Evolutionary conservation across 2,888 invertebrate species (phyloP).

Genomic region (Machimus rusticus): DNA sequence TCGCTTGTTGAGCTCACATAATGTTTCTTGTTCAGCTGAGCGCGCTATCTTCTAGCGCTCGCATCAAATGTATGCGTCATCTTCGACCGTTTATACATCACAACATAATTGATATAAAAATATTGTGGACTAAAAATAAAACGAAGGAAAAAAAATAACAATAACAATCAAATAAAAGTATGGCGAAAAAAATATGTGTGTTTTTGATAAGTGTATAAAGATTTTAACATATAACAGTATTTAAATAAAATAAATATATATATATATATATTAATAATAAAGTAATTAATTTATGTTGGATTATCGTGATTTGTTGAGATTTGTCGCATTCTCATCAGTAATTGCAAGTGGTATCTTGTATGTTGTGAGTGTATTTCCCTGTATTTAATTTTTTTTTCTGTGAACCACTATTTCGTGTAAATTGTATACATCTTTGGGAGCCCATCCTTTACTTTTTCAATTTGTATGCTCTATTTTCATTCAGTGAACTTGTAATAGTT

Average conservation of each 20-base stretch:
- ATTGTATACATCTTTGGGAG: not conserved
- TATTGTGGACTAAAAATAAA: not conserved
- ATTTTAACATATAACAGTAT: not conserved
- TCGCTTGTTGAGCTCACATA: slow-evolving; percentile 33
- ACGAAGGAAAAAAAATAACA: not conserved
- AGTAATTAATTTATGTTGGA: not conserved
- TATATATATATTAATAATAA: not conserved
- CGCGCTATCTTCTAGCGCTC: slow-evolving; percentile 36
- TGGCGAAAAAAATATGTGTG: not conserved
- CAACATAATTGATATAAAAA: not conserved
- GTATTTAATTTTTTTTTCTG: not conserved
- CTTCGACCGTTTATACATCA: not conserved
- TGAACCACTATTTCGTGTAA: not conserved
- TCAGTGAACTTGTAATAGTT: not conserved
- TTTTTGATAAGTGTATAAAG: not conserved
- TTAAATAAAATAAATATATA: not conserved
- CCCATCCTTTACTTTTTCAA: not conserved
- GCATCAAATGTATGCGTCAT: slow-evolving; percentile 25
- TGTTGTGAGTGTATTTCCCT: not conserved
- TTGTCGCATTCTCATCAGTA: not conserved
- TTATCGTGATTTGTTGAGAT: not conserved
- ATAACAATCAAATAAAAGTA: not conserved
- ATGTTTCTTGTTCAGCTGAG: slow-evolving; percentile 36
- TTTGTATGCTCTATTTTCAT: not conserved
- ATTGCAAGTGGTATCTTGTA: not conserved